Conservation (phyloP, 2,888 invertebrate genomes). For the Maniola hyperantus region DNA sequence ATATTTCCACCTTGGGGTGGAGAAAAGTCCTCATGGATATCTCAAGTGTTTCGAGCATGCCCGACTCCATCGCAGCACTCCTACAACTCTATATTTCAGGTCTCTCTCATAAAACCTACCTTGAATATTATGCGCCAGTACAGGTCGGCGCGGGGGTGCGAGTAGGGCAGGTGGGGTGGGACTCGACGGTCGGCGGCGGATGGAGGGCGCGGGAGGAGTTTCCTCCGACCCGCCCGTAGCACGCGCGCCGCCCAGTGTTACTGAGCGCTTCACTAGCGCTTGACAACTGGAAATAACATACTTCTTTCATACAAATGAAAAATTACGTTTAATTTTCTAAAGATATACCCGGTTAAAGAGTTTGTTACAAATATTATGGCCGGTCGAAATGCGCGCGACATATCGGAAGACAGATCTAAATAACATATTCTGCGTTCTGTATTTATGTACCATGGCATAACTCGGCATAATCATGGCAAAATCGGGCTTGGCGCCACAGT, state of each 20-base stretch:
- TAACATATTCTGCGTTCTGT: too few species aligned
- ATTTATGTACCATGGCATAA: too few species aligned
- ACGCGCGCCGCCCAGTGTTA: slow-evolving; percentile 63
- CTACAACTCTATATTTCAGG: too few species aligned
- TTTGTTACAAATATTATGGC: too few species aligned
- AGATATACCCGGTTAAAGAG: too few species aligned
- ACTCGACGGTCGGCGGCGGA: slow-evolving; percentile 76
- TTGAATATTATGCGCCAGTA: slow-evolving; percentile 72
- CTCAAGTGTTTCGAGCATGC: too few species aligned
- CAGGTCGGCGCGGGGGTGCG: slow-evolving; percentile 57
- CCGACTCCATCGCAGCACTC: too few species aligned
- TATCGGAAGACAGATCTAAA: too few species aligned
- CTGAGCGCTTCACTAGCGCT: slow-evolving; percentile 74
- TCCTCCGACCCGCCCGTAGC: slow-evolving; percentile 60
- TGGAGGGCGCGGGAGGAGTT: slow-evolving; percentile 69
- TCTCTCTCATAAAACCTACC: slow-evolving; percentile 48
- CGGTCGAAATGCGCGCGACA: too few species aligned
- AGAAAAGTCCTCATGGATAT: too few species aligned
- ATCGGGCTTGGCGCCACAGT: slow-evolving; percentile 98
- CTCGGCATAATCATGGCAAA: slow-evolving; percentile 39
- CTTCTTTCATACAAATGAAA: not conserved
- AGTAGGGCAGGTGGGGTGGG: slow-evolving; percentile 55
- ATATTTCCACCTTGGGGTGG: too few species aligned
- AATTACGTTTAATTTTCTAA: too few species aligned
- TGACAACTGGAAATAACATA: slow-evolving; percentile 60